Percentiles rank a stretch among this genome's conserved stretches.
Conservation (phyloP, 1,140 invertebrate genomes). For the Plectrocnemia conspersa region DNA sequence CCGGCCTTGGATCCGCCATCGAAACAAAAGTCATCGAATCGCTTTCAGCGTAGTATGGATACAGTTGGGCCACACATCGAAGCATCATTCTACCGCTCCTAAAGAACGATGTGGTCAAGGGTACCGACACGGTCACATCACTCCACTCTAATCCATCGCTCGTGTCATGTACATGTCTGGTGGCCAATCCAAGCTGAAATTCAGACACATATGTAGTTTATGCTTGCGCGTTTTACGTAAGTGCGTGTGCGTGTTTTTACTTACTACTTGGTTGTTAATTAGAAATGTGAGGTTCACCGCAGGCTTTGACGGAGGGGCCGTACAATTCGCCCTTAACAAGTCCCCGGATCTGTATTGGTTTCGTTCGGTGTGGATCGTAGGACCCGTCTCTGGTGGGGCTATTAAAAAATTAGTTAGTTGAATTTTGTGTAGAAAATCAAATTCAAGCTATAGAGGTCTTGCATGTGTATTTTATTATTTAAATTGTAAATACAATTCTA, state of each 20-base stretch:
- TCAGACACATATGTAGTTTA: too few relatives aligned
- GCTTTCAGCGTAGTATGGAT: slow-evolving; percentile 22
- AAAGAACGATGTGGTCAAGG: slow-evolving; percentile 16
- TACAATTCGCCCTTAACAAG: slow-evolving; percentile 68
- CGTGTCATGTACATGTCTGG: slow-evolving; percentile 10
- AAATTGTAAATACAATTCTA: too few relatives aligned
- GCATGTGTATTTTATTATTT: too few relatives aligned
- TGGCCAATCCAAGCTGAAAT: slow-evolving; percentile 27
- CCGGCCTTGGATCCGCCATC: slow-evolving; percentile 27
- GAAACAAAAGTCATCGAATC: slow-evolving; percentile 10
- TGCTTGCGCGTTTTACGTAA: too few relatives aligned
- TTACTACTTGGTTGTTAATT: slow-evolving; percentile 70
- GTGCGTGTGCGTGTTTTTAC: too few relatives aligned
- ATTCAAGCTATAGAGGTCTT: too few relatives aligned
- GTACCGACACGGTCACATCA: slow-evolving; percentile 14
- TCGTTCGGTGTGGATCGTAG: slow-evolving; percentile 58
- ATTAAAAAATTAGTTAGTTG: too few relatives aligned
- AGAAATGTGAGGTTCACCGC: slow-evolving; percentile 63
- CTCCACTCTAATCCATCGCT: slow-evolving; percentile 16
- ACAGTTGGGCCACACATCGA: slow-evolving; percentile 22
- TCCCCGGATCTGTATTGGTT: slow-evolving; percentile 69
- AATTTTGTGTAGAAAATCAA: too few relatives aligned
- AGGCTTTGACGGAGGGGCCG: slow-evolving; percentile 62
- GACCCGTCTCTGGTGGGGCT: slow-evolving; percentile 55
- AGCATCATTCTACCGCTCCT: slow-evolving; percentile 17